Conservation (phyloP, 2,797 vertebrate species). For the Sebastiscus tertius region DNA sequence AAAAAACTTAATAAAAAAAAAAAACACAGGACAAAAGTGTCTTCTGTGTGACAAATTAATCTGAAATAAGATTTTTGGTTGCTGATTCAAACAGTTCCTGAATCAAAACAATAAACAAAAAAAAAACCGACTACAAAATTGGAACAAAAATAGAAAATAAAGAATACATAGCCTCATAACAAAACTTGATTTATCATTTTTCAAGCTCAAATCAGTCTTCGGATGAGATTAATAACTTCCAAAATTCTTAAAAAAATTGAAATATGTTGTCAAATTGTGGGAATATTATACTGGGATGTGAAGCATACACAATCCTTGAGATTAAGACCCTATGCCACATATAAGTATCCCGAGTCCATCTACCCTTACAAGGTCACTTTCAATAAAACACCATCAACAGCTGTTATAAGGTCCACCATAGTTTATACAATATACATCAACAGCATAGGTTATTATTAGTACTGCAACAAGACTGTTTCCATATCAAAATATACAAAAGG, state of each 20-base stretch:
- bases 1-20: neutral
- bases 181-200: neutral
- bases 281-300: conserved; percentile 28
- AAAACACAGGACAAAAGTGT: neutral
- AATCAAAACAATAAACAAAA: neutral
- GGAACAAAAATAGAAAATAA: neutral
- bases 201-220: conserved; percentile 21
- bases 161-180: neutral
- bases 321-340: conserved; percentile 35
- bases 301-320: conserved; percentile 37
- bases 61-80: conserved; percentile 20
- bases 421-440: conserved; percentile 66
- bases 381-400: conserved; percentile 51
- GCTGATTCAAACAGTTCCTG: conserved; percentile 10
- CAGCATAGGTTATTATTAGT: conserved; percentile 64
- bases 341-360: conserved; percentile 28
- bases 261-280: neutral
- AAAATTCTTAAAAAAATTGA: neutral
- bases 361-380: conserved; percentile 72
- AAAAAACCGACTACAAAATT: neutral
- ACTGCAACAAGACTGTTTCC: conserved; percentile 71
- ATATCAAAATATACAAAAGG: conserved; percentile 74
- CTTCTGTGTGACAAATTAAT: neutral
- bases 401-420: conserved; percentile 71
- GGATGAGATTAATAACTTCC: neutral